Evolutionary conservation across 2,797 vertebrate genomes (phyloP).

Genomic region (Enteromius mattozi): DNA sequence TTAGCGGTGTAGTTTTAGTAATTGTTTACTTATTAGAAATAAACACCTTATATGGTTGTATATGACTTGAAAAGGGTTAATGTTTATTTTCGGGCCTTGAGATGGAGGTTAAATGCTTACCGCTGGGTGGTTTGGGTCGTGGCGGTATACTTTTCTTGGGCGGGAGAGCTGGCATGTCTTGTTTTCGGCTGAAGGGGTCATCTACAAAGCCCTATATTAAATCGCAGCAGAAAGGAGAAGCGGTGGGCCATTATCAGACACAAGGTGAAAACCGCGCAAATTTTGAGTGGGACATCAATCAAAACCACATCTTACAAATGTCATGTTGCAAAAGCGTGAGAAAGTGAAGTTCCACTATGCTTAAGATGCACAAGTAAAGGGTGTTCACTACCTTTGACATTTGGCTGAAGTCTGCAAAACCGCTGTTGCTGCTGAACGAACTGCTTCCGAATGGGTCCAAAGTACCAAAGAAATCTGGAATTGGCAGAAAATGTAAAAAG

Average conservation of each 20-base stretch:
- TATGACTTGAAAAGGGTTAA: not conserved
- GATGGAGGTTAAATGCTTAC: slow-evolving; percentile 76
- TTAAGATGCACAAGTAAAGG: not conserved
- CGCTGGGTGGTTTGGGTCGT: slow-evolving; percentile 93
- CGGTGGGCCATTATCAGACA: not conserved
- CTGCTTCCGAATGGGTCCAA: slow-evolving; percentile 92
- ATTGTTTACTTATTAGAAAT: not conserved
- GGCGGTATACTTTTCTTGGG: slow-evolving; percentile 94
- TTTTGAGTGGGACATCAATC: not conserved
- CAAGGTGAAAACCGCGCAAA: not conserved
- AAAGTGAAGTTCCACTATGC: not conserved
- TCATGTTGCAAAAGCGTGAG: not conserved
- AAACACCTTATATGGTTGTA: not conserved
- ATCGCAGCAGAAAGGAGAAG: not conserved
- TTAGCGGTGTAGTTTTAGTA: not conserved
- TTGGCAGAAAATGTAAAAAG: not conserved
- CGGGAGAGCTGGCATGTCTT: slow-evolving; percentile 91
- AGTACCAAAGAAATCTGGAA: slow-evolving; percentile 89
- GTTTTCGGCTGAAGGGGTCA: slow-evolving; percentile 91
- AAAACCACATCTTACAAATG: slow-evolving; percentile 41
- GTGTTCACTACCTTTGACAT: slow-evolving; percentile 89
- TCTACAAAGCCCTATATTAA: slow-evolving; percentile 82
- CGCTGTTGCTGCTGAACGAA: slow-evolving; percentile 84
- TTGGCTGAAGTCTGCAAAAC: slow-evolving; percentile 98
- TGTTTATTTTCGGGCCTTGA: not conserved